Evolutionary conservation across 2,797 vertebrate genomes (phyloP).

Genomic region (Coranthus polyacanthus): DNA sequence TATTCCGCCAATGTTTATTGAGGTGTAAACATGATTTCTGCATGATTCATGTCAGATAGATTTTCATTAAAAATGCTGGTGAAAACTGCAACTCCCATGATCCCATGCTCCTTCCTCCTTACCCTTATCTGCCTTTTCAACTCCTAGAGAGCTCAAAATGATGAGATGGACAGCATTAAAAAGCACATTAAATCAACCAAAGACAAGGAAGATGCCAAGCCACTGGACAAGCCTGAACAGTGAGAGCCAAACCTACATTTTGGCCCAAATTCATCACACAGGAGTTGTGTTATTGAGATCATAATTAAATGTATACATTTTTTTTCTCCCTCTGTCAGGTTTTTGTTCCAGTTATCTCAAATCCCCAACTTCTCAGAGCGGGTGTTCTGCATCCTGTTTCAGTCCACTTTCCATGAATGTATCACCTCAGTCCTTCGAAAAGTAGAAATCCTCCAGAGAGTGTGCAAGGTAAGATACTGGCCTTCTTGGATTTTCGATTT

Average conservation of each 20-base stretch:
- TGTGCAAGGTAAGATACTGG: conserved; percentile 89
- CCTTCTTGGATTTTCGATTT: conserved; percentile 6
- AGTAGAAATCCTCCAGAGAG: conserved; percentile 92
- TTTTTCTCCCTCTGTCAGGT: conserved; percentile 85
- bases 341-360: conserved; percentile 94
- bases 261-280: not conserved
- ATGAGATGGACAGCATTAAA: conserved; percentile 94
- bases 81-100: too few species aligned
- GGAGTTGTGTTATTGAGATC: too few species aligned
- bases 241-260: conserved; percentile 78
- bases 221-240: conserved; percentile 98
- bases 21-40: too few species aligned
- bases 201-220: conserved; percentile 91
- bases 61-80: too few species aligned
- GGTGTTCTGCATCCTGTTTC: conserved; percentile 97
- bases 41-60: too few species aligned
- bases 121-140: conserved; percentile 19
- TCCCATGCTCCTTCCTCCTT: too few species aligned
- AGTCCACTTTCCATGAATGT: conserved; percentile 94
- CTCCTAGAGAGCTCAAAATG: conserved; percentile 92
- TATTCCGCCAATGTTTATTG: too few species aligned
- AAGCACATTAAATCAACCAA: conserved; percentile 91
- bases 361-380: conserved; percentile 97
- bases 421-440: conserved; percentile 91
- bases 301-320: conserved; percentile 23